Evolutionary conservation across 2,113 vertebrate species (phyloP), one percentile per base, ranked within the genome.

Genomic region (Gymnobelideus leadbeateri): DNA sequence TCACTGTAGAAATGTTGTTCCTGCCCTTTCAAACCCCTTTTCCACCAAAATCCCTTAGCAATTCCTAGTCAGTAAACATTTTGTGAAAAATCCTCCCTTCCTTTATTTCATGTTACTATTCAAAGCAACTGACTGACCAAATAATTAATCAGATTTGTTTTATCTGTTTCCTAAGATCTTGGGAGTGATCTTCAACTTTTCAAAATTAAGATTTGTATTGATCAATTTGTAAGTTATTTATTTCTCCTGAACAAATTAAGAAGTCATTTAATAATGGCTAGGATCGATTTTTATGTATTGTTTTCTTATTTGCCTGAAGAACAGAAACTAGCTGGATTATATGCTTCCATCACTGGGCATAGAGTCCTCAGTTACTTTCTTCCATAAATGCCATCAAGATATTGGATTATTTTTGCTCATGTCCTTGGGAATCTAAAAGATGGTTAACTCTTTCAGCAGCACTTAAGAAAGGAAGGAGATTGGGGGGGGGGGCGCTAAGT

Each of bases 11-110:
- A 84, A 19, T 51, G 8, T 89, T 12, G 91, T 25, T 46, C n/a
- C 0, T 91, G 89, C 24, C 21, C 28, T 51, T 95, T 89, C 23
- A 31, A 0, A 7, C 7, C 12, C 12, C 7, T 14, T 8, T 2
- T 53, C n/a, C 3, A 50, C 1, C 1, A n/a, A 47, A 23, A 37
- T 89, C 11, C 28, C 31, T 37, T 68, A 68, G 25, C 31, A 8
- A 8, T 51, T 92, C 93, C 84, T 31, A 93, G 0, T 94, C 50
- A 26, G 25, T 25, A 89, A 46, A 52, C 6, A 49, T 51, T 90
- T 89, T 93, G 92, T 95, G 46, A 12, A 90, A 93, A 89, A 84
- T 61, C 37, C 23, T 92, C n/a, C 51, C 90, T 77, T 94, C 23
- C 12, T 77, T 24, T 50, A 46, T 50, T 90, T 90, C 10, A 14